Evolutionary conservation across 2,113 vertebrate species (phyloP), one percentile per base, ranked within the genome.

Genomic region (Aix galericulata): DNA sequence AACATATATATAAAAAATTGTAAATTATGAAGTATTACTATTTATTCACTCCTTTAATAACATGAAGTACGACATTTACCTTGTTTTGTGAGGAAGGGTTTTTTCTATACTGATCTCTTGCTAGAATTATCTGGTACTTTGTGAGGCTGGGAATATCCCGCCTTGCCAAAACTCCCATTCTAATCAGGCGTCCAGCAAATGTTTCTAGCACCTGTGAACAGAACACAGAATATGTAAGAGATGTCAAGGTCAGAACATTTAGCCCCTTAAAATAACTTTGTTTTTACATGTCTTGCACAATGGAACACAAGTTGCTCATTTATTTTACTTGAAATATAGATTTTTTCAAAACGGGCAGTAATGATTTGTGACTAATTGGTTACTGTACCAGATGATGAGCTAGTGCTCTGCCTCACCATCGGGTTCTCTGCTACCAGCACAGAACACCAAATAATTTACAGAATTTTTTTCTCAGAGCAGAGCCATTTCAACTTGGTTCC

Each of bases 111-210:
- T 99, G 99, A 53, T 99, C 99, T 94, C 99, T 98, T 67, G 98
- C 98, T 26, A 99, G 97, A 88, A 99, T 99, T 81, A 99, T 86
- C 98, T 99, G 99, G 88, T 99, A 99, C 95, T 99, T 99, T 38
- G 98, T 98, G 62, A 99, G 97, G 69, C 72, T 98, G 83, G 97
- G 97, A 62, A 99, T 98, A 66, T 99, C 99, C 44, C 97, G 97
- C 58, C 96, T 98, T 52, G 94, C 96, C 91, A 99, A 96, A 87
- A 98, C 98, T 34, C 98, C 98, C 80, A 97, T 95, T 86, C 97
- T 98, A 85, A 98, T 98, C 93, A 99, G 97, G 67, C 98, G 99
- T 42, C 98, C 97, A 38, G 98, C 97, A 71, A 99, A 99, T 4
- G 97, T 91, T 95, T 99, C 98, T 76, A 99, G 97, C 83, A 99